A percentile compares a stretch with the other conserved stretches of the same genome.
Evolutionary conservation across 2,113 vertebrate species (phyloP).

Genomic region (Pelobates fuscus): DNA sequence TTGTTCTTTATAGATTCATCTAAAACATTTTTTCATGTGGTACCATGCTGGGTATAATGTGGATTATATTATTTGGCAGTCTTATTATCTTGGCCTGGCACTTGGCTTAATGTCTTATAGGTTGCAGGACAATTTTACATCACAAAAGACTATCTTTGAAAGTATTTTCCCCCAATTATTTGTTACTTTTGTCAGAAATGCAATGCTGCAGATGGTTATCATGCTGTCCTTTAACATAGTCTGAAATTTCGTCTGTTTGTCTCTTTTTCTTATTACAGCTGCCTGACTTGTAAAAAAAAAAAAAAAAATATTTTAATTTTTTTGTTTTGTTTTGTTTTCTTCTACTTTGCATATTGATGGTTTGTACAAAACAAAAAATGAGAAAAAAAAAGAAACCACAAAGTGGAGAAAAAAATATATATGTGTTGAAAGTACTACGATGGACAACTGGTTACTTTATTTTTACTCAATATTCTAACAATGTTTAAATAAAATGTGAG

Average conservation of each 20-base stretch:
- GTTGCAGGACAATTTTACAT: not conserved
- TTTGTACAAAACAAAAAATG: not conserved
- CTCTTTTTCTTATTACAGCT: not conserved
- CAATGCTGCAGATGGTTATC: not conserved
- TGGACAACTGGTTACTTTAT: not conserved
- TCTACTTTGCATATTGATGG: not conserved
- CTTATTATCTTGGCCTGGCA: not conserved
- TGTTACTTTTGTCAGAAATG: not conserved
- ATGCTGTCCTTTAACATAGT: not conserved
- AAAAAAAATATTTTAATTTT: too few relatives aligned
- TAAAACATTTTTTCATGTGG: not conserved
- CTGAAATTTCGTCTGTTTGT: not conserved
- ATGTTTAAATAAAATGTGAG: slow-evolving; percentile 7
- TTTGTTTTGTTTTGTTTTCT: not conserved
- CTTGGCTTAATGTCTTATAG: slow-evolving; percentile 8
- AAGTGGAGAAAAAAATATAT: not conserved
- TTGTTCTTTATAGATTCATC: slow-evolving; percentile 1
- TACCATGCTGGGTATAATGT: not conserved
- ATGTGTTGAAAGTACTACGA: slow-evolving; percentile 6
- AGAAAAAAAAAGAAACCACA: not conserved
- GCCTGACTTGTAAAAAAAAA: not conserved
- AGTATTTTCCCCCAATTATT: slow-evolving; percentile 35
- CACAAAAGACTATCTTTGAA: slow-evolving; percentile 1
- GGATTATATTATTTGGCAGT: not conserved
- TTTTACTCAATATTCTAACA: not conserved